phyloP scores from a whole-genome alignment of 2,888 invertebrate genomes.

The Chloroclysta siterata region DNA sequence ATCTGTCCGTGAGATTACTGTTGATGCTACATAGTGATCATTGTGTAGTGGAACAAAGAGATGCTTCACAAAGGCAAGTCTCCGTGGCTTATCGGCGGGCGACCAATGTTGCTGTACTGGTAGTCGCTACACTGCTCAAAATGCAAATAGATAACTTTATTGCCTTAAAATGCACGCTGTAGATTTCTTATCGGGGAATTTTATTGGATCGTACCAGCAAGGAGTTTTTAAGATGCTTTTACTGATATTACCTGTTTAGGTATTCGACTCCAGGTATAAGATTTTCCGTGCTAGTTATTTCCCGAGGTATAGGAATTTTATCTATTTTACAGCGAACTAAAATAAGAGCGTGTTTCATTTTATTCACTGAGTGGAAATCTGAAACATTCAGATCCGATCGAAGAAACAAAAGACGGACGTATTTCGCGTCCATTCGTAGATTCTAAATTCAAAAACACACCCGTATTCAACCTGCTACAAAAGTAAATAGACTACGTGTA shows the following conservation, averaged over 20 bases:
- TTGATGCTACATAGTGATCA: constrained; percentile 36
- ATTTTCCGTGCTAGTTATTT: not conserved
- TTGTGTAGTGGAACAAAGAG: constrained; percentile 40
- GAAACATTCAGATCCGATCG: no score
- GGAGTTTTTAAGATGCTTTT: not conserved
- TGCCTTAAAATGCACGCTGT: constrained; percentile 6
- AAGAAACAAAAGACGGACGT: no score
- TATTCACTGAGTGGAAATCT: not conserved
- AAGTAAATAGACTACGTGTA: constrained; percentile 39
- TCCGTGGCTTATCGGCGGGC: constrained; percentile 36
- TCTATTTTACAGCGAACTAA: not conserved
- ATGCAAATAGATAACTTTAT: constrained; percentile 18
- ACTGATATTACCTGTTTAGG: constrained; percentile 1
- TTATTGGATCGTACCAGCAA: not conserved
- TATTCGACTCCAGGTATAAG: not conserved
- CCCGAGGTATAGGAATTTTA: not conserved
- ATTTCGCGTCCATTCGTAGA: not conserved
- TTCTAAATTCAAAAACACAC: constrained; percentile 21
- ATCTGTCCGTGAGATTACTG: constrained; percentile 32
- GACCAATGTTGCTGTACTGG: constrained; percentile 41
- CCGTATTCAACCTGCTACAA: constrained; percentile 36
- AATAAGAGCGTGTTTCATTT: not conserved
- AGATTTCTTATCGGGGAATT: not conserved
- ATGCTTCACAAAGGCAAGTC: constrained; percentile 30
- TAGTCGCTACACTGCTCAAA: constrained; percentile 31